phyloP scores from a whole-genome alignment of 1,140 invertebrate species.

The Ceratosolen fusciceps region DNA sequence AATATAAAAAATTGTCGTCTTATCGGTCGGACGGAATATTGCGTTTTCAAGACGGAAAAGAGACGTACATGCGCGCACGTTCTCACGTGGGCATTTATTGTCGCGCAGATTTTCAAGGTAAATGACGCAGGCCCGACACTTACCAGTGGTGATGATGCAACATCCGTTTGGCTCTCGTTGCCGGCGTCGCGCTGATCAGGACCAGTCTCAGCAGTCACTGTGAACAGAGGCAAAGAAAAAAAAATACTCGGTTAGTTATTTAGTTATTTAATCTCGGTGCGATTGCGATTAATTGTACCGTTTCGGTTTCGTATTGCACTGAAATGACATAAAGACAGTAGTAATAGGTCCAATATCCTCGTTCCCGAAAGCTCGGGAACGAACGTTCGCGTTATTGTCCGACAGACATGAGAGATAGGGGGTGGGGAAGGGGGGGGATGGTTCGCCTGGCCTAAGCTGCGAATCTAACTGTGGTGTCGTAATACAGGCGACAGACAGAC shows the following conservation, averaged over 20 bases:
- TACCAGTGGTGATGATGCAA: constrained; percentile 61
- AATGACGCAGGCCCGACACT: constrained; percentile 50
- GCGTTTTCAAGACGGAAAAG: constrained; percentile 3
- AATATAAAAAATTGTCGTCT: constrained; percentile 21
- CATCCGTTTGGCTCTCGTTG: constrained; percentile 60
- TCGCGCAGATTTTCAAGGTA: constrained; percentile 20
- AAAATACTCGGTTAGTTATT: constrained; percentile 33
- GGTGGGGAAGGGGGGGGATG: too few species aligned
- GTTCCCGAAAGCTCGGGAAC: too few species aligned
- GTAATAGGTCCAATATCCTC: too few species aligned
- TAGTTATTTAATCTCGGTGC: neutral
- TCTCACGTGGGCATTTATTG: constrained; percentile 28
- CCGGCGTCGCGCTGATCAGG: constrained; percentile 53
- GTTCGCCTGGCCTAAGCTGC: neutral
- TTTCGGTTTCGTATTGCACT: neutral
- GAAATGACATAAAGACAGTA: neutral
- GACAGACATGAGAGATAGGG: neutral
- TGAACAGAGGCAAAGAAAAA: constrained; percentile 49
- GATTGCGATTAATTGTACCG: neutral
- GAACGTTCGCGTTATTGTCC: too few species aligned
- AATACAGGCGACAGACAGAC: too few species aligned
- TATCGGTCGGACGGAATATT: constrained; percentile 13
- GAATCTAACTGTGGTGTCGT: too few species aligned
- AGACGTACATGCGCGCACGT: neutral
- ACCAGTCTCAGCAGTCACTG: constrained; percentile 59